Evolutionary conservation across 2,113 vertebrate species (phyloP), one percentile per base, ranked within the genome.

Genomic region (Damaliscus lunatus): DNA sequence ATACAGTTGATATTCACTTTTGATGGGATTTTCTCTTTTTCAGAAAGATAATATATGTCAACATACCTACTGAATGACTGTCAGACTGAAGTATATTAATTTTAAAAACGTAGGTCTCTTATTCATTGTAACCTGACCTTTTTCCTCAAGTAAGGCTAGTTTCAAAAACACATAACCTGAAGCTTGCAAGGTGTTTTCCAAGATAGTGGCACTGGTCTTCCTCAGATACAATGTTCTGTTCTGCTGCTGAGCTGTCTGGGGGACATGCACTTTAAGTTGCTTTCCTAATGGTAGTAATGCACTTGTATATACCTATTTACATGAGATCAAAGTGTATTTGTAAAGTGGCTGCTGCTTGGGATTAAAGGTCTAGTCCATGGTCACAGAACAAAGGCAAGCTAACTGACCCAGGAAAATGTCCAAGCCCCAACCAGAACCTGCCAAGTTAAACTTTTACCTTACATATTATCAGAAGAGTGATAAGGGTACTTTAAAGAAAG

Each of bases 1-100:
- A 89, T n/a, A 88, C 27, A 91, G 78, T 96, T 71, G 81, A 57
- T 60, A 97, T 87, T 97, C 86, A 94, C 40, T 91, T 94, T 74
- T 59, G 77, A 91, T 57, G 43, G 13, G 14, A 86, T 89, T 95
- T 84, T 55, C 19, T 87, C 88, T 81, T 85, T 80, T 50, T 3
- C 53, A 71, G 77, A 43, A 89, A 93, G 29, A 13, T 53, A 90
- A 92, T 57, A 60, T 81, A 90, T 88, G 43, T 12, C 50, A 94
- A 74, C 27, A 53, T 91, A 77, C 13, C 88, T 97, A 52, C 5
- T 14, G 1, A 96, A 84, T 92, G 60, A 90, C 48, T 90, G 43
- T 74, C 81, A 93, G 88, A 88, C 9, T 77, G 53, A 94, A 91
- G 15, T 31, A 57, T 17, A 87, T 53, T 90, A 90, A 97, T 92